Evolutionary conservation across 2,888 invertebrate species (phyloP).

Genomic region (Caenorhabditis macrosperma): DNA sequence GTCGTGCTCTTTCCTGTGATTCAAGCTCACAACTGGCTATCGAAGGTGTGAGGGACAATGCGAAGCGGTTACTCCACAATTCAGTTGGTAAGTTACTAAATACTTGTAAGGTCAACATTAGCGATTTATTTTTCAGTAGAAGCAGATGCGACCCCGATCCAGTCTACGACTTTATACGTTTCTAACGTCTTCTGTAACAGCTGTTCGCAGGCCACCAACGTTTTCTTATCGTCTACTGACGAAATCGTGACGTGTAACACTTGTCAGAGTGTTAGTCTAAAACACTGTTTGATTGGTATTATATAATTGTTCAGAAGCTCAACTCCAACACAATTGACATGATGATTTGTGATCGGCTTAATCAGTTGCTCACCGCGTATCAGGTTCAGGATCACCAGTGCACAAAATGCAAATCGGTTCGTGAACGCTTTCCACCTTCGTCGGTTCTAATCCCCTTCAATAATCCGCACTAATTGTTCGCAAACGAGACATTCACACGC

Average conservation of each 20-base stretch:
- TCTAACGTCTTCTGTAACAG: slow-evolving; percentile 63
- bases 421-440: too few species aligned
- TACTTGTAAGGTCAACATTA: too few species aligned
- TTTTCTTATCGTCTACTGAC: slow-evolving; percentile 54
- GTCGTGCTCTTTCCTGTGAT: slow-evolving; percentile 56
- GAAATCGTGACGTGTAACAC: slow-evolving; percentile 49
- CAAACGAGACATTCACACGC: background rate
- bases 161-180: slow-evolving; percentile 52
- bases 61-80: slow-evolving; percentile 59
- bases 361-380: slow-evolving; percentile 85
- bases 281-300: too few species aligned
- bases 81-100: slow-evolving; percentile 41
- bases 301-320: slow-evolving; percentile 54
- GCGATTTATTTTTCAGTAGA: slow-evolving; percentile 55
- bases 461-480: too few species aligned
- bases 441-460: too few species aligned
- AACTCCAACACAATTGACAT: slow-evolving; percentile 53
- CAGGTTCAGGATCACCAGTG: slow-evolving; percentile 94
- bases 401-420: slow-evolving; percentile 89
- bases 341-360: slow-evolving; percentile 71
- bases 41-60: slow-evolving; percentile 61
- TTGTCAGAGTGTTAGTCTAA: slow-evolving; percentile 57
- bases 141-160: slow-evolving; percentile 35
- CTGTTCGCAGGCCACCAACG: slow-evolving; percentile 57
- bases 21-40: slow-evolving; percentile 53